Base-by-base conservation (phyloP, 2,113 vertebrate genomes). In the Ophthalmolycus amberensis region DNA sequence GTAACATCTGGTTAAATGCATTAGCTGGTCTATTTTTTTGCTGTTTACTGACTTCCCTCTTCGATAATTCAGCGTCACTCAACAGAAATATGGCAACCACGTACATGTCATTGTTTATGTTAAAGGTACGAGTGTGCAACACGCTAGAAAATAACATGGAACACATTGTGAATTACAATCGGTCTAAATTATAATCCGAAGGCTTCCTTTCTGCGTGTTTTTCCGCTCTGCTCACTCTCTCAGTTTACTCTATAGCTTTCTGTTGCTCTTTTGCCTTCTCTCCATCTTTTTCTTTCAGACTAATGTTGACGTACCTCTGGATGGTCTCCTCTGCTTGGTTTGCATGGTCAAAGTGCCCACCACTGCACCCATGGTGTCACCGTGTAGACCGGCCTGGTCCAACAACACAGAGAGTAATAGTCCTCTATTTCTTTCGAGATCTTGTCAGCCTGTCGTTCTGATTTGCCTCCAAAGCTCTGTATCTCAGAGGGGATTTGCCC, bases 291-390 rank as follows among this genome's bases (percentile, higher is more conserved):
- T 64, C 18, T 38, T 58, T 59, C 62, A 69, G 66, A 64, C 34
- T 50, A 68, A 59, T 68, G 68, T 89, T 37, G 79, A 94, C 97
- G 91, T 98, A 99, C 98, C 98, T 98, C 97, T 97, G 27, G 96
- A 96, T 52, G 96, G 96, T 95, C 96, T 89, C 91, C 98, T 98
- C 95, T 99, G 97, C 95, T 97, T 99, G 87, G 97, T 98, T 94
- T 99, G 98, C 96, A 99, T 96, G 56, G 97, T 98, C 94, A 99
- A 96, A 40, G 97, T 99, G 92, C 97, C 98, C 96, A 99, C 97
- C 91, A 99, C 98, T 88, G 98, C 98, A 85, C 98, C 98, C 98
- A 99, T 99, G 93, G 93, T 96, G 94, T 92, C 92, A 71, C 91
- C 64, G 93, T 93, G 90, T 90, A 90, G 93, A 94, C 91, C 91